Evolutionary conservation across 2,113 vertebrate species (phyloP), one percentile per base, ranked within the genome.

Genomic region (Erythrolamprus reginae): DNA sequence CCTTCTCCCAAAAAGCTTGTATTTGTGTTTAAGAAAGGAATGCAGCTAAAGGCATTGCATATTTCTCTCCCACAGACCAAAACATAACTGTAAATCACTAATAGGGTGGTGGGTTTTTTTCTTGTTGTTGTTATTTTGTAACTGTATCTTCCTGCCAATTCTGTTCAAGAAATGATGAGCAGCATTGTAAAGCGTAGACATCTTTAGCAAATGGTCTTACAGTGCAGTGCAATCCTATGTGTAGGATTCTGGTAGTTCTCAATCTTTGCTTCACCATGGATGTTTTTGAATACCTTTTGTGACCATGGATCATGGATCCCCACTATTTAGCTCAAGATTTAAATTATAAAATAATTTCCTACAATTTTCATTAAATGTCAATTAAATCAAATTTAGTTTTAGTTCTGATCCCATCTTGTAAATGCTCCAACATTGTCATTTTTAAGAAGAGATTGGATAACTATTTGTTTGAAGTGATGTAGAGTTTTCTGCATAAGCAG

Each of bases 11-110:
- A 56, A 65, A 65, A 82, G 26, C 89, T 48, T 38, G 26, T 23
- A 48, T 56, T 48, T 87, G 42, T 82, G 33, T 38, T 52, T 26
- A 58, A 58, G 38, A 90, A 82, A 87, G 65, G 85, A 87, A 90
- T 82, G 90, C 42, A 82, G 65, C 42, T 70, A 38, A 42, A 87
- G 65, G 26, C 10, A 42, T 82, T 90, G 42, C 10, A 23, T 87
- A 82, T 82, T 52, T 87, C 61, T 82, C 85, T 56, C 90, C 65
- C 65, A 77, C 85, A 19, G 85, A 19, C 28, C 24, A 65, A 56
- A 56, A 26, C 65, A 82, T 82, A 87, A 90, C 51, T 90, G 85
- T 87, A 90, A 87, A 90, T 90, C 52, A 82, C 28, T 48, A 87
- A 50, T 50, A 85, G 38, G 65, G 50, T 26, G 26, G 52, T n/a